A percentile compares a stretch with the other conserved stretches of the same genome.
Conservation (phyloP, 2,797 vertebrate genomes). For the Sparus aurata region DNA sequence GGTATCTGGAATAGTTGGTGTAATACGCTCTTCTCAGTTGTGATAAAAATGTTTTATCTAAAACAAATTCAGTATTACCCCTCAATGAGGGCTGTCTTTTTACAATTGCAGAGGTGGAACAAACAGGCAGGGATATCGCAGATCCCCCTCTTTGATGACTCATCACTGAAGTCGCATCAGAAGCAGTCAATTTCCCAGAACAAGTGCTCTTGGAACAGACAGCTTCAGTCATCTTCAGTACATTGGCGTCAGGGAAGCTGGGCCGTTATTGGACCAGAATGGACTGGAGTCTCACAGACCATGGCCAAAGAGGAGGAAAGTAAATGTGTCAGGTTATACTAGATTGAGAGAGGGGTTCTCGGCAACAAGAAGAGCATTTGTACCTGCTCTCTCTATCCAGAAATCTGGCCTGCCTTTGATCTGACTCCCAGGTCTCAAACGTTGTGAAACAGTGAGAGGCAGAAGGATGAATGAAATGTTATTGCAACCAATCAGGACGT, state of each 20-base stretch:
- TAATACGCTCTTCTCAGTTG: neutral
- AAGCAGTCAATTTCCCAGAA: slow-evolving; percentile 63
- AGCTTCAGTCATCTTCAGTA: slow-evolving; percentile 40
- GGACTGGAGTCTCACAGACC: slow-evolving; percentile 53
- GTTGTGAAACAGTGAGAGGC: slow-evolving; percentile 8
- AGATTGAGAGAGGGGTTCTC: slow-evolving; percentile 36
- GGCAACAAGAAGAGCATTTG: slow-evolving; percentile 32
- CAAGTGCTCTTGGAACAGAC: slow-evolving; percentile 58
- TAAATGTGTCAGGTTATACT: slow-evolving; percentile 43
- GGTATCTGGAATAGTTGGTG: neutral
- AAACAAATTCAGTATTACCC: neutral
- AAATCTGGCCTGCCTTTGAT: slow-evolving; percentile 15
- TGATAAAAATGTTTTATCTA: neutral
- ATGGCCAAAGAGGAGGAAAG: slow-evolving; percentile 27
- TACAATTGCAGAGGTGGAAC: slow-evolving; percentile 26
- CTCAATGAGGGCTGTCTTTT: slow-evolving; percentile 6
- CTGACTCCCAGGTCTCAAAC: slow-evolving; percentile 30
- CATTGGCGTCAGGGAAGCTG: slow-evolving; percentile 49
- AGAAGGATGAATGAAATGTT: neutral
- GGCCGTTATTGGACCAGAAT: slow-evolving; percentile 51
- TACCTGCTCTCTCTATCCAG: slow-evolving; percentile 26
- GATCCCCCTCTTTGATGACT: slow-evolving; percentile 52
- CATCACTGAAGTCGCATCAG: slow-evolving; percentile 54
- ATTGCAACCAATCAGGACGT: neutral
- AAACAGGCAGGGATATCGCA: slow-evolving; percentile 33